A percentile compares a stretch with the other conserved stretches of the same genome.
Conservation (phyloP, 1,140 invertebrate species). For the Heliconius hermathena region DNA sequence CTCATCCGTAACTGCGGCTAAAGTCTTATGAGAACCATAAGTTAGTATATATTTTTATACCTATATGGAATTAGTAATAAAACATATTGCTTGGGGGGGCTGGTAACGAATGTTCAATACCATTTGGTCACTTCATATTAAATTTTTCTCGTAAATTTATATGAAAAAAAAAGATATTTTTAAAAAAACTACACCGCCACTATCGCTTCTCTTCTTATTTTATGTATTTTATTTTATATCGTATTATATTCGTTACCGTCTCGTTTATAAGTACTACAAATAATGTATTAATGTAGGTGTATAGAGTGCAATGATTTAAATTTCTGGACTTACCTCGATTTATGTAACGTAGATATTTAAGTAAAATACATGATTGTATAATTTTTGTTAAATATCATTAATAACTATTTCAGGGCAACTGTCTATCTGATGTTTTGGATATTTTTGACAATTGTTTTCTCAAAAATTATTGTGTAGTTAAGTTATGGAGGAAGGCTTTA, state of each 20-base stretch:
- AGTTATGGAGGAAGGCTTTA: not conserved
- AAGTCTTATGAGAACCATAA: conserved; percentile 11
- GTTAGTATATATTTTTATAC: not conserved
- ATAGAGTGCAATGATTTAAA: not conserved
- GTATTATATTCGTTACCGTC: not conserved
- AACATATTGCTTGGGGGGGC: not conserved
- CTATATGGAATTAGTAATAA: conserved; percentile 1
- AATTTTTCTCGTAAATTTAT: not conserved
- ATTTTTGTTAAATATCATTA: not conserved
- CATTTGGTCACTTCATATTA: not conserved
- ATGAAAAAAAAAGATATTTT: not conserved
- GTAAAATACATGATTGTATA: not conserved
- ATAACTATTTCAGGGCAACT: not conserved
- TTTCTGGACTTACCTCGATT: not conserved
- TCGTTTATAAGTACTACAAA: not conserved
- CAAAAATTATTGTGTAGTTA: not conserved
- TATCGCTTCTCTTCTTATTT: not conserved
- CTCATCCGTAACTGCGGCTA: conserved; percentile 1
- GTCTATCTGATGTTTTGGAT: not conserved
- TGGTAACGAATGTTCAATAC: not conserved
- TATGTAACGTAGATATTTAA: not conserved
- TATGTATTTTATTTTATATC: not conserved
- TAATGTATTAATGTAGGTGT: not conserved
- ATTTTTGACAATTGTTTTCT: not conserved
- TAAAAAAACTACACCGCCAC: too few relatives aligned